Base-by-base conservation (phyloP, 2,797 vertebrate genomes). In the Erethizon dorsatum region DNA sequence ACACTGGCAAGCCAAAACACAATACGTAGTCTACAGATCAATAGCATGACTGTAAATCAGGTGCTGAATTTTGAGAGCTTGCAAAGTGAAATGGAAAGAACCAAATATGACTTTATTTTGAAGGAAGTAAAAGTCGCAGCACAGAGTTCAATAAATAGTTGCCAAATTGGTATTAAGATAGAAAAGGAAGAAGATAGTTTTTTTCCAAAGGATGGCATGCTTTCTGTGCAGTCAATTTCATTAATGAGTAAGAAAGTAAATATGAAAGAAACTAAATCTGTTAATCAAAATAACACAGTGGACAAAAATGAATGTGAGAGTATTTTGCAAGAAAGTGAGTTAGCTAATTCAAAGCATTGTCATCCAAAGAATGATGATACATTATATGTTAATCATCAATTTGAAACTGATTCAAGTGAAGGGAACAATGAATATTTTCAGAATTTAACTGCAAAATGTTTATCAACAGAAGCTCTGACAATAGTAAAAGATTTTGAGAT, bases 401-500 rank as follows among this genome's bases (percentile, higher is more conserved):
- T 97, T 95, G 94, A 97, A 97, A 96, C 89, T 87, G 83, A 88
- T 96, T 97, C 98, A 92, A 97, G 95, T 1, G 0, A 92, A 92
- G 96, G 75, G 75, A 98, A 98, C 98, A 98, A 98, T 97, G 92
- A 96, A 90, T 78, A 47, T 94, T 97, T 97, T 97, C 97, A 98
- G 96, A 95, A 97, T 78, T 87, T 84, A 95, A 93, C 91, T 97
- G 86, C 97, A 87, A 90, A 97, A 77, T 95, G 97, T 98, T 98
- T 98, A 97, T 97, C 96, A 97, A 97, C 95, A 97, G 97, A 98
- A 98, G 61, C 95, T 97, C 83, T 96, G 91, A 91, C 67, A 89
- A 83, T 71, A 90, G 94, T n/a, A 87, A 95, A 97, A 0, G 71
- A 98, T 97, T 99, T 99, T 98, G 98, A 99, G 96, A 98, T 99